Evolutionary conservation across 1,140 invertebrate genomes (phyloP).

Genomic region (Polypedilum vanderplanki): DNA sequence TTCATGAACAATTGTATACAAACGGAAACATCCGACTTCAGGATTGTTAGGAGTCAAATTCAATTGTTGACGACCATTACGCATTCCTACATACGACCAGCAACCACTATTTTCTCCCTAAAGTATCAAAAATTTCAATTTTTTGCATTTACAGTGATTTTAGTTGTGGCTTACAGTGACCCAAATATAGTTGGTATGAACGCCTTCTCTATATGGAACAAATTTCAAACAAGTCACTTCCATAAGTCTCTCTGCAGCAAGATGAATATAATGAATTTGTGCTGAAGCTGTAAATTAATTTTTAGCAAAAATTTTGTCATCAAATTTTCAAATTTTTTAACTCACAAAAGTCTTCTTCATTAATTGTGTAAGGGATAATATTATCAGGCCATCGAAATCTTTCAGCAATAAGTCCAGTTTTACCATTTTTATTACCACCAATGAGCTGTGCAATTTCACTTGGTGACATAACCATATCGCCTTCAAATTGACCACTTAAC

Average conservation of each 20-base stretch:
- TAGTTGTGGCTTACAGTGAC: neutral
- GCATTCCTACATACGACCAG: conserved; percentile 46
- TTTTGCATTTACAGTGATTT: conserved; percentile 35
- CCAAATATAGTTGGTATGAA: neutral
- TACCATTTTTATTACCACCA: conserved; percentile 29
- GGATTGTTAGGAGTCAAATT: conserved; percentile 39
- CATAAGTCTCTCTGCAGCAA: neutral
- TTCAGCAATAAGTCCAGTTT: conserved; percentile 54
- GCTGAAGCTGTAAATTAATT: neutral
- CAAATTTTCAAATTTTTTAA: neutral
- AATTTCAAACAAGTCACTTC: conserved; percentile 10
- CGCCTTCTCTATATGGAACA: neutral
- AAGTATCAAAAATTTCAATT: neutral
- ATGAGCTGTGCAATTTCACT: conserved; percentile 37
- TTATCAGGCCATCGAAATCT: conserved; percentile 54
- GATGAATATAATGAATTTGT: conserved; percentile 21
- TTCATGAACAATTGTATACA: conserved; percentile 57
- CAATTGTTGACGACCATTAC: conserved; percentile 45
- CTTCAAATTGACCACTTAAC: conserved; percentile 46
- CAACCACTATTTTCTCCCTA: conserved; percentile 47
- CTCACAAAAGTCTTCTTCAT: conserved; percentile 54
- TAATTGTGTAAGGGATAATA: conserved; percentile 54
- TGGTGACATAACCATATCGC: conserved; percentile 47
- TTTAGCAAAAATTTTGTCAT: neutral
- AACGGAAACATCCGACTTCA: conserved; percentile 39